Percentiles rank a stretch among this genome's conserved stretches.
These are phyloP conservation scores for Propithecus coquereli DNA, from an alignment of 2,113 vertebrate species.

Conservation along the genomic window DNA sequence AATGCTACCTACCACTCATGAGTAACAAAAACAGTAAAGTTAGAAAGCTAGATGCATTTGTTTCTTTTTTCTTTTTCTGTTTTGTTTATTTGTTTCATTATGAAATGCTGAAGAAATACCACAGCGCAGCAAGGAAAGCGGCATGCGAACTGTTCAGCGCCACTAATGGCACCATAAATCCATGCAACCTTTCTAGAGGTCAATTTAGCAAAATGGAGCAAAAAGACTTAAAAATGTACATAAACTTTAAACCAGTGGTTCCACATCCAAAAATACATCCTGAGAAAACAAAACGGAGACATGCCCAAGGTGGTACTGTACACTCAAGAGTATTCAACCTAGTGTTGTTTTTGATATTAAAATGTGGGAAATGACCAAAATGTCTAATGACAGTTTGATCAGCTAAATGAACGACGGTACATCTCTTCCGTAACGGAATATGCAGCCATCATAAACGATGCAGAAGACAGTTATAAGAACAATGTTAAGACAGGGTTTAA, in stretches of 20 bases:
- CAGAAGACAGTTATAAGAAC: background rate
- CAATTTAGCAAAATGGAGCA: background rate
- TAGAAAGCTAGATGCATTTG: background rate
- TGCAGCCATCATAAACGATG: background rate
- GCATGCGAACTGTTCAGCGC: rapidly evolving
- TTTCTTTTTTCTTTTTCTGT: background rate
- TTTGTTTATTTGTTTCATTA: background rate
- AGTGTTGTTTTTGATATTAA: background rate
- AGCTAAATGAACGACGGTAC: background rate
- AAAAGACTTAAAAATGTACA: background rate
- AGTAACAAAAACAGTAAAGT: background rate
- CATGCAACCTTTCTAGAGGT: background rate
- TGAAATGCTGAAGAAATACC: background rate
- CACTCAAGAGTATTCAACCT: background rate
- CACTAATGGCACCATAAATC: background rate
- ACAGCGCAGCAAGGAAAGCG: rapidly evolving
- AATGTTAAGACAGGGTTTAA: background rate
- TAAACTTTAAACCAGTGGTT: background rate
- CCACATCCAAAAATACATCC: background rate
- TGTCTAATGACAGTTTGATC: background rate
- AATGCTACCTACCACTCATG: background rate
- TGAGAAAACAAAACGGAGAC: background rate
- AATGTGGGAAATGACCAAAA: background rate
- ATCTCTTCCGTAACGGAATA: background rate
- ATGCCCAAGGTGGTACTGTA: background rate